phyloP scores from a whole-genome alignment of 2,113 vertebrate species.

The Syngnathus typhle region DNA sequence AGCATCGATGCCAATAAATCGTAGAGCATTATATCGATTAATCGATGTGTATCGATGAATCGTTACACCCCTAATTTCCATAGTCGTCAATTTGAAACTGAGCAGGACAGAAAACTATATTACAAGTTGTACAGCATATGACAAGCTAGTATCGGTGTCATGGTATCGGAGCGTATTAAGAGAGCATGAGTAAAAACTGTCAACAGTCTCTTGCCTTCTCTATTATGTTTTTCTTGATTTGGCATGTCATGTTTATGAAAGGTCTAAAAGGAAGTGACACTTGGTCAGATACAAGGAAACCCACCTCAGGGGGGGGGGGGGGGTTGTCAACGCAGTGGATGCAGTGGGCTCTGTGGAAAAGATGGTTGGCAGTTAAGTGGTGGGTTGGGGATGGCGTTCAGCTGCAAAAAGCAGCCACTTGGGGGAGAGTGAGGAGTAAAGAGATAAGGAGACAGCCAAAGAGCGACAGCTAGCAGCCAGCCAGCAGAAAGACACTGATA shows the following conservation, averaged over 20 bases:
- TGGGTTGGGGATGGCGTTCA: conserved; percentile 21
- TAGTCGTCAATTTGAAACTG: not conserved
- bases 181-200: too few relatives aligned
- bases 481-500: conserved; percentile 65
- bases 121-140: too few relatives aligned
- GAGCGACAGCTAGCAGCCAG: conserved; percentile 54
- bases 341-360: not conserved
- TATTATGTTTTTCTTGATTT: conserved; percentile 29
- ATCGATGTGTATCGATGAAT: too few relatives aligned
- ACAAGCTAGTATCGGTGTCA: too few relatives aligned
- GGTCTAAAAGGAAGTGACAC: conserved; percentile 42
- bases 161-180: too few relatives aligned
- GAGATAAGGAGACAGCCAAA: conserved; percentile 64
- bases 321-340: not conserved
- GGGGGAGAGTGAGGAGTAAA: conserved; percentile 59
- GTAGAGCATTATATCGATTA: too few relatives aligned
- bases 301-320: conserved; percentile 17
- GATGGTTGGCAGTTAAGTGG: conserved; percentile 1
- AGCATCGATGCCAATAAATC: too few relatives aligned
- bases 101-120: too few relatives aligned
- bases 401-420: conserved; percentile 62
- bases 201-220: conserved; percentile 21
- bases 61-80: too few relatives aligned
- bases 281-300: conserved; percentile 45
- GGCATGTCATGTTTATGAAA: conserved; percentile 18